Evolutionary conservation across 2,888 invertebrate genomes (phyloP).

Genomic region (Watsonalla binaria): DNA sequence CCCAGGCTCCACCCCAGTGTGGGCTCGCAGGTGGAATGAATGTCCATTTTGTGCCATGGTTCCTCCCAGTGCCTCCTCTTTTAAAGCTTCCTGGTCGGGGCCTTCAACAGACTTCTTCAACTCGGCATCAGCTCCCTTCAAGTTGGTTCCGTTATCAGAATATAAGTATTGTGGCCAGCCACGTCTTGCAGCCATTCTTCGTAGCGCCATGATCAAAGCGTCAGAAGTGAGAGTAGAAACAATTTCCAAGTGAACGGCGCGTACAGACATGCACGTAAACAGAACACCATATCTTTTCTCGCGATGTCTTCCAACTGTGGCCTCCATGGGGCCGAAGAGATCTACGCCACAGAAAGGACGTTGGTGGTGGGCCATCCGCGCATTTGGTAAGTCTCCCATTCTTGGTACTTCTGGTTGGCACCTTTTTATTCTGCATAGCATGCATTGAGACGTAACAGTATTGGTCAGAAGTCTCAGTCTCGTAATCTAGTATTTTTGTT

Average conservation of each 20-base stretch:
- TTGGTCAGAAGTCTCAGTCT: constrained; percentile 16
- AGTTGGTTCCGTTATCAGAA: constrained; percentile 18
- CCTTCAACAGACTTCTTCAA: constrained; percentile 7
- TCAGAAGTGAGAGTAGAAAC: constrained; percentile 9
- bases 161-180: constrained; percentile 12
- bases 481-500: constrained; percentile 11
- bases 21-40: constrained; percentile 18
- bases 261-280: constrained; percentile 21
- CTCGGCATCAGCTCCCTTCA: constrained; percentile 15
- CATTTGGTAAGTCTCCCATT: constrained; percentile 21
- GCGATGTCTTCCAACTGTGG: constrained; percentile 12
- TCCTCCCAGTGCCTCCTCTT: not conserved
- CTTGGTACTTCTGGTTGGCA: constrained; percentile 10
- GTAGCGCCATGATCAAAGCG: constrained; percentile 5
- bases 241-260: constrained; percentile 15
- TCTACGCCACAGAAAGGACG: constrained; percentile 21
- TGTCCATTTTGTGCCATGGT: constrained; percentile 8
- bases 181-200: constrained; percentile 15
- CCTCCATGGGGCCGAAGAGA: constrained; percentile 20
- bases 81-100: not conserved
- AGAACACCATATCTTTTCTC: constrained; percentile 19
- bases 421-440: constrained; percentile 14
- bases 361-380: constrained; percentile 17
- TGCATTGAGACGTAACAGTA: constrained; percentile 12
- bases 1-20: constrained; percentile 20